Evolutionary conservation across 2,888 invertebrate species (phyloP), one percentile per base, ranked within the genome.

Genomic region (Chironomus tentans): DNA sequence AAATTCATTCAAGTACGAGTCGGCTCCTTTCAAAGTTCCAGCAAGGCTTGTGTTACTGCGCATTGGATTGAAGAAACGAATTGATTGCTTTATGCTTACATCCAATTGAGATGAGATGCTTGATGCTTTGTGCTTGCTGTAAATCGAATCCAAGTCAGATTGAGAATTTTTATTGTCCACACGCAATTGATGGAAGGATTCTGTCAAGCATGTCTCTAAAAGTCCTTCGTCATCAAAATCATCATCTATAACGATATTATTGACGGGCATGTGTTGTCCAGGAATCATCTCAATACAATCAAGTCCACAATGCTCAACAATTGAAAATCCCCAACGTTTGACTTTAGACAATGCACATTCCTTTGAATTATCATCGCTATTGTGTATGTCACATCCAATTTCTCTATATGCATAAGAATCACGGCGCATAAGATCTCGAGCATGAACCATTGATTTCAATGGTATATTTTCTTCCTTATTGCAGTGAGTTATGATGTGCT

Each of bases 341-440:
- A 74, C 74, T 48, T 68, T 74, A 1, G 68, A 18, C 10, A 74
- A 21, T 18, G 22, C 22, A 24, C 74, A 74, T 10, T 47, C 7
- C 0, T 13, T 47, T 0, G 28, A 13, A 3, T 12, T 21, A 18
- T 74, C 68, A 0, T 74, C 10, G 13, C 1, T n/a, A 15, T 68
- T 15, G 46, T 72, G 72, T 6, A 61, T 38, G 10, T 62, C 62
- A 21, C 72, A 72, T 56, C 72, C 72, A 21, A 72, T 62, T n/a
- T 15, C 46, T 22, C 18, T 3, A 18, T 73, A 38, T 5, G 10
- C 10, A 38, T 38, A 73, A 2, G 2, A 0, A 38, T 73, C 65
- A 6, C 18, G 65, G 18, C 13, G 22, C 46, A 73, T 7, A 4
- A 61, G 2, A 21, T 72, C 62, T 24, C 28, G 18, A 56, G 56